Evolutionary conservation across 37 sponge, comb jelly and placozoan species (phyloP).

Genomic region (Ephydatia muelleri): DNA sequence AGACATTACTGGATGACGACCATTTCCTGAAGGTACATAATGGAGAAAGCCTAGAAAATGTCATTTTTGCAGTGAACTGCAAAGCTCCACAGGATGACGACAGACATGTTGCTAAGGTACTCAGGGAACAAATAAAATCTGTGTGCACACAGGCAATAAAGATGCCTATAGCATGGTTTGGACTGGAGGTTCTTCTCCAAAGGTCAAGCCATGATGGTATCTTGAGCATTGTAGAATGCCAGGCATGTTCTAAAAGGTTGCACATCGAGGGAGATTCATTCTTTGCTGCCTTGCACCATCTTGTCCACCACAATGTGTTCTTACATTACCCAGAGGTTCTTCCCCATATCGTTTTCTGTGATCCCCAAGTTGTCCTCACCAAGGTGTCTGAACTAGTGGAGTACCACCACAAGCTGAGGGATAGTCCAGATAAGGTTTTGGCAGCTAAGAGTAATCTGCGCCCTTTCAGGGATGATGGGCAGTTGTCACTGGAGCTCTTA

Average conservation of each 20-base stretch:
- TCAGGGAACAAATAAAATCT: neutral
- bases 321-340: slow-evolving; percentile 5
- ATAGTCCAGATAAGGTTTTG: too few relatives aligned
- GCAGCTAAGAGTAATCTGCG: neutral
- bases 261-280: too few relatives aligned
- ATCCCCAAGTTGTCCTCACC: slow-evolving; percentile 5
- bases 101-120: neutral
- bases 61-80: neutral
- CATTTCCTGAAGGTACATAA: neutral
- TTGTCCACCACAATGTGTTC: slow-evolving; percentile 6
- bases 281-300: too few relatives aligned
- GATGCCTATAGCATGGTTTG: slow-evolving; percentile 11
- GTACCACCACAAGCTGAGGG: neutral
- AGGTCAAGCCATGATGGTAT: too few relatives aligned
- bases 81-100: slow-evolving; percentile 13
- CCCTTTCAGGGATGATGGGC: slow-evolving; percentile 7
- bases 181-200: neutral
- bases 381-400: slow-evolving; percentile 18
- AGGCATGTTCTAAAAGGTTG: too few relatives aligned
- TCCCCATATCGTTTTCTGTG: slow-evolving; percentile 8
- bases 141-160: neutral
- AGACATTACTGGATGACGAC: neutral
- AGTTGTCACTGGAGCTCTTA: neutral
- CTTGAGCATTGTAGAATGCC: too few relatives aligned
- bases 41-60: neutral